A percentile compares a stretch with the other conserved stretches of the same genome.
Evolutionary conservation across 2,888 invertebrate genomes (phyloP).

Genomic region (Diaprepes abbreviatus): DNA sequence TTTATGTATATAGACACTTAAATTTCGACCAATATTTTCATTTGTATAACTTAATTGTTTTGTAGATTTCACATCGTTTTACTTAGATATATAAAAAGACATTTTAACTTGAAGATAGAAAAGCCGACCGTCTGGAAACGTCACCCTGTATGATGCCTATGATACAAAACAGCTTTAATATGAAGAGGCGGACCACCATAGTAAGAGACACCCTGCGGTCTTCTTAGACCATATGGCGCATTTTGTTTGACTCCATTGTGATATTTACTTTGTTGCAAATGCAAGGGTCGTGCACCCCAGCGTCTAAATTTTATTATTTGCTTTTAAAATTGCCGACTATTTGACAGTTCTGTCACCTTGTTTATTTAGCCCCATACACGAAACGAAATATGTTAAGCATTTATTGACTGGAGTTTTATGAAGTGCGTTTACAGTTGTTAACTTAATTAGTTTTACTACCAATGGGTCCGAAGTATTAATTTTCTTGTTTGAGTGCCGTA

Average conservation of each 20-base stretch:
- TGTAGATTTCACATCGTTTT: no score
- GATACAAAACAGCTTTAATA: constrained; percentile 34
- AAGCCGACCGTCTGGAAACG: not conserved
- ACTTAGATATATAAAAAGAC: no score
- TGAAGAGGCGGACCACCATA: constrained; percentile 34
- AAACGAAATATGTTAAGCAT: constrained; percentile 44
- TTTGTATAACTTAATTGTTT: no score
- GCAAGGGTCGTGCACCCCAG: constrained; percentile 43
- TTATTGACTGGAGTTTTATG: constrained; percentile 34
- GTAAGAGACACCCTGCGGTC: constrained; percentile 42
- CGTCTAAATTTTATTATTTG: constrained; percentile 42
- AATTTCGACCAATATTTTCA: no score
- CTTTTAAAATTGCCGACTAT: constrained; percentile 49
- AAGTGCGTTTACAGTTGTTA: constrained; percentile 43
- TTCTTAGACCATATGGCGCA: constrained; percentile 45
- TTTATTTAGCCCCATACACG: constrained; percentile 35
- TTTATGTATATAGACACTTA: no score
- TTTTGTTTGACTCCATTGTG: constrained; percentile 41
- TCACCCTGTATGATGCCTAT: not conserved
- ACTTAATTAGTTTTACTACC: constrained; percentile 43
- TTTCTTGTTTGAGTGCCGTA: constrained; percentile 11
- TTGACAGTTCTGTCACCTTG: constrained; percentile 46
- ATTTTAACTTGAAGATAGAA: not conserved
- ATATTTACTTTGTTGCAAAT: constrained; percentile 48
- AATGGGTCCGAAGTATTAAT: constrained; percentile 32